Evolutionary conservation across 2,113 vertebrate genomes (phyloP).

Genomic region (Nothoprocta perdicaria): DNA sequence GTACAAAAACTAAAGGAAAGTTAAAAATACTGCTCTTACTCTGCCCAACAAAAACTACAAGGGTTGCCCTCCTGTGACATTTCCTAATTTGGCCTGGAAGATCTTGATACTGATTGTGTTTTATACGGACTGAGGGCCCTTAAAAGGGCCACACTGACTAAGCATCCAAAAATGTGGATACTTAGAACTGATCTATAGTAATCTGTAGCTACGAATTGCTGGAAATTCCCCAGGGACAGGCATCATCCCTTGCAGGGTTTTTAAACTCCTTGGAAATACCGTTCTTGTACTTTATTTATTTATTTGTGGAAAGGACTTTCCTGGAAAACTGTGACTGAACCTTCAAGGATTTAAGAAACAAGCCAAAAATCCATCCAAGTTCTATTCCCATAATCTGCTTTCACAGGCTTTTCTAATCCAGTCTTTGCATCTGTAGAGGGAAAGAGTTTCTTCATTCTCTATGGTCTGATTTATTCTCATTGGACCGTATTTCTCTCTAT

Average conservation of each 20-base stretch:
- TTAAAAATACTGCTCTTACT: neutral
- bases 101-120: neutral
- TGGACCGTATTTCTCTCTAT: neutral
- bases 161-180: neutral
- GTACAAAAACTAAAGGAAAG: neutral
- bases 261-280: neutral
- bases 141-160: neutral
- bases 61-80: neutral
- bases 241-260: neutral
- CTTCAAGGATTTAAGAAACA: neutral
- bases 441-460: neutral
- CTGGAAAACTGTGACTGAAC: neutral
- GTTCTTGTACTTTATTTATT: neutral
- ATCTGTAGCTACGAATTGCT: neutral
- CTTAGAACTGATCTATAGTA: neutral
- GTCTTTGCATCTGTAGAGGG: neutral
- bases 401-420: neutral
- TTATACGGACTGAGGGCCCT: neutral
- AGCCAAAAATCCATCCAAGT: neutral
- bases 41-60: neutral
- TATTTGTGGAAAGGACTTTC: neutral
- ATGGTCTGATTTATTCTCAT: neutral
- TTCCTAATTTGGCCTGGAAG: neutral
- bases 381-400: neutral
- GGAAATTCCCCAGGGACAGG: conserved; percentile 9